Percentiles rank a stretch among this genome's conserved stretches.
phyloP scores from a whole-genome alignment of 2,888 invertebrate species.

The Patella depressa region DNA sequence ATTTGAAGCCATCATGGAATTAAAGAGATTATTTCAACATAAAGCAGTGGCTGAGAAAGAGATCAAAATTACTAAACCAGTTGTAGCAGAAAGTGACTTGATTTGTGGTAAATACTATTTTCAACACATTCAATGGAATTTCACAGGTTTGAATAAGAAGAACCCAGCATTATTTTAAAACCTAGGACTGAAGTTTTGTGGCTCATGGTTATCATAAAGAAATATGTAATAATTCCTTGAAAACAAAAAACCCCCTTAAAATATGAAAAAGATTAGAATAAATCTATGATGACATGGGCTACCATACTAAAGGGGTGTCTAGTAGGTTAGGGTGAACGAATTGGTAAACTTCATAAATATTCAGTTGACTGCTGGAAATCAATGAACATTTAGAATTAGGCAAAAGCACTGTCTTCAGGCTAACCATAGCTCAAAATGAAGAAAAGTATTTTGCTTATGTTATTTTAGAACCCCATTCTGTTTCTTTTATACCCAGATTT shows the following conservation, averaged over 20 bases:
- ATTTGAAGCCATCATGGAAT: conserved; percentile 83
- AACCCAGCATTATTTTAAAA: too few relatives aligned
- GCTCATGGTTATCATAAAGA: too few relatives aligned
- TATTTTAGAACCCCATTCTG: background rate
- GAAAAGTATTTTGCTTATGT: background rate
- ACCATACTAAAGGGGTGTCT: too few relatives aligned
- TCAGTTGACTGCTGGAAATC: background rate
- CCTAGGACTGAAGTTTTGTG: too few relatives aligned
- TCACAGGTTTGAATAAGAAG: too few relatives aligned
- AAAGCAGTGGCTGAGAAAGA: background rate
- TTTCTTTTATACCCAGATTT: background rate
- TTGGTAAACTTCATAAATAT: background rate
- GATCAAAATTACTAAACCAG: background rate
- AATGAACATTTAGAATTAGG: background rate
- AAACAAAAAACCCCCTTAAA: too few relatives aligned
- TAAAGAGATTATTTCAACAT: conserved; percentile 82
- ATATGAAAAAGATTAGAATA: too few relatives aligned
- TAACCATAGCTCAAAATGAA: background rate
- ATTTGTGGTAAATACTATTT: background rate
- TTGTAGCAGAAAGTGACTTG: background rate
- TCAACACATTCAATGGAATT: too few relatives aligned
- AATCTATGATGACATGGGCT: too few relatives aligned
- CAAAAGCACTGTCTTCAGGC: background rate
- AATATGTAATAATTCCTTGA: too few relatives aligned
- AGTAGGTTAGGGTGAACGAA: too few relatives aligned